These are phyloP conservation scores for Ptychadena robeensis DNA, from an alignment of 2,797 vertebrate species.

Conservation along the genomic window DNA sequence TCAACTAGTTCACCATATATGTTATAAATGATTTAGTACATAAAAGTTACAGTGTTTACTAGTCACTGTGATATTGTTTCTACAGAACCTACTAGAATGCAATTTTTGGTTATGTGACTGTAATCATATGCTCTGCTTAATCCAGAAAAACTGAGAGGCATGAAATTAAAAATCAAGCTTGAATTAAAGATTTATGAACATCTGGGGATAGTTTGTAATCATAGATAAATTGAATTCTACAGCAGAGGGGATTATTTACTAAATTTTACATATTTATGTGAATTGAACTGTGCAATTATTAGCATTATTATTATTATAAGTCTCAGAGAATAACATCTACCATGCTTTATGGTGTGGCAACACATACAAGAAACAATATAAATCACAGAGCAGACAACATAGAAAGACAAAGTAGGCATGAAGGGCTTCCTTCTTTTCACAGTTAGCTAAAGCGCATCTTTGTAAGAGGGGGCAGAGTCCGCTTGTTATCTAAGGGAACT, in stretches of 20 bases:
- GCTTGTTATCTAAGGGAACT: not conserved
- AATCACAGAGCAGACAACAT: not conserved
- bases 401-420: not conserved
- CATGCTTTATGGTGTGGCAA: not conserved
- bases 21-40: not conserved
- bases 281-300: constrained; percentile 40
- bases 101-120: constrained; percentile 26
- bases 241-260: constrained; percentile 25
- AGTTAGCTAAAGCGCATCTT: not conserved
- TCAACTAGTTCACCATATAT: not conserved
- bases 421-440: too few relatives aligned
- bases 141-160: constrained; percentile 35
- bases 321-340: not conserved
- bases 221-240: constrained; percentile 19
- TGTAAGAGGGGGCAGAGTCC: too few relatives aligned
- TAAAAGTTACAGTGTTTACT: not conserved
- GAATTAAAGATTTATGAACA: constrained; percentile 45
- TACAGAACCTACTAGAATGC: not conserved
- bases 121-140: constrained; percentile 35
- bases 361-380: not conserved
- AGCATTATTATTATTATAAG: constrained; percentile 13
- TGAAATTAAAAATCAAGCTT: constrained; percentile 45
- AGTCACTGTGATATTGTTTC: not conserved
- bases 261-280: constrained; percentile 34
- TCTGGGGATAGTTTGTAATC: constrained; percentile 37